Evolutionary conservation across 2,888 invertebrate species (phyloP).

Genomic region (Penaeus monodon): DNA sequence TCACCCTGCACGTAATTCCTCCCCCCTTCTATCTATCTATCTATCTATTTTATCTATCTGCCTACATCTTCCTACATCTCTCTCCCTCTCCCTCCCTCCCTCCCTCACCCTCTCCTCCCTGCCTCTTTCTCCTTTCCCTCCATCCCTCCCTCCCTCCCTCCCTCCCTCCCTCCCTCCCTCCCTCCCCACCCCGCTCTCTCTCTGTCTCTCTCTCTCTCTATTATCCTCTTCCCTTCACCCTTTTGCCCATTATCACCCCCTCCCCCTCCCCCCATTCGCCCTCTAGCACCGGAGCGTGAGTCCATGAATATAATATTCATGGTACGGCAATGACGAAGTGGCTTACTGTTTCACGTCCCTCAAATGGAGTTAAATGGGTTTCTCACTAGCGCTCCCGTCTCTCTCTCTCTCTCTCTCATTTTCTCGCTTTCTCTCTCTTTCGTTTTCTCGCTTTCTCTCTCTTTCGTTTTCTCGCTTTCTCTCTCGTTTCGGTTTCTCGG

Average conservation of each 20-base stretch:
- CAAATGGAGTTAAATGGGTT: slow-evolving; percentile 36
- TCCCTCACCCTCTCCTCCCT: not conserved
- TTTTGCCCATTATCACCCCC: not conserved
- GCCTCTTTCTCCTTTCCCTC: no score
- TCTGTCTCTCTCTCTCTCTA: not conserved
- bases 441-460: slow-evolving; percentile 24
- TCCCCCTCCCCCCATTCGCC: not conserved
- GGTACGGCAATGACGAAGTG: slow-evolving; percentile 7
- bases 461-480: not conserved
- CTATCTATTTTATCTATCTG: no score
- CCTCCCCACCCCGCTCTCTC: not conserved
- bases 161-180: not conserved
- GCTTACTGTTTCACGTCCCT: slow-evolving; percentile 16
- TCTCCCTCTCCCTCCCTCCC: not conserved
- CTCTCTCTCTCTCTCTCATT: slow-evolving; percentile 26
- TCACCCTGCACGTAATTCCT: no score
- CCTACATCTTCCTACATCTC: no score
- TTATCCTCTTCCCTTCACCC: not conserved
- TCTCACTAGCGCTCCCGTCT: not conserved
- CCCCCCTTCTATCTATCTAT: no score
- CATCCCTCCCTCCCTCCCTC: no score
- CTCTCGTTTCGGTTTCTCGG: not conserved
- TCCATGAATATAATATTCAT: slow-evolving; percentile 32
- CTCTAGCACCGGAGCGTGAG: not conserved
- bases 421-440: slow-evolving; percentile 22